Evolutionary conservation across 2,888 invertebrate species (phyloP).

Genomic region (Phyllotreta striolata): DNA sequence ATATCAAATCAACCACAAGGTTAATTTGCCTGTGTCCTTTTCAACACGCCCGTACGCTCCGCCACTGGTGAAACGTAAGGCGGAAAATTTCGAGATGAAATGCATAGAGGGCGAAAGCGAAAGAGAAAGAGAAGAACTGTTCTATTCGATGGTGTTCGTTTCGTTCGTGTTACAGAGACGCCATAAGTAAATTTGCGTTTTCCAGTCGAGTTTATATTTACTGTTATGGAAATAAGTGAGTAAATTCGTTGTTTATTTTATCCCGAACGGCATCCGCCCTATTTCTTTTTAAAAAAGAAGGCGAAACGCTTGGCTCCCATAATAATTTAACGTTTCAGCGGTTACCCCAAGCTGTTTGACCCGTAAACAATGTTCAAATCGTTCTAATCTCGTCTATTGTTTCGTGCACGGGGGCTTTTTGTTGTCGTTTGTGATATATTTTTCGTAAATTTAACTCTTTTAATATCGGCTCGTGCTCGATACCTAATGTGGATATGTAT

Average conservation of each 20-base stretch:
- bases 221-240: conserved; percentile 52
- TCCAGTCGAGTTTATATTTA: conserved; percentile 44
- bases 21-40: too few relatives aligned
- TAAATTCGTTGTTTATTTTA: conserved; percentile 30
- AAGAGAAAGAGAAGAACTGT: conserved; percentile 18
- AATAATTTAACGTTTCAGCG: conserved; percentile 35
- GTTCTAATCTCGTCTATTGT: conserved; percentile 9
- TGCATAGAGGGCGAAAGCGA: conserved; percentile 15
- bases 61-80: conserved; percentile 6
- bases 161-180: conserved; percentile 46
- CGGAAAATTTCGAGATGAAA: conserved; percentile 15
- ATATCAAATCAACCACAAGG: too few relatives aligned
- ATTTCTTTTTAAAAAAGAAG: conserved; percentile 1
- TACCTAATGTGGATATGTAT: too few relatives aligned
- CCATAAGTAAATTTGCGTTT: conserved; percentile 54
- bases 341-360: conserved; percentile 54
- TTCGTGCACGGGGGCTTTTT: conserved; percentile 12
- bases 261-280: conserved; percentile 9
- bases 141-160: conserved; percentile 18
- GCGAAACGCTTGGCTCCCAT: conserved; percentile 31
- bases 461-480: too few relatives aligned
- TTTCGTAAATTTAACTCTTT: too few relatives aligned
- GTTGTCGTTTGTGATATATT: neutral
- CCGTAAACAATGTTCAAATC: conserved; percentile 42
- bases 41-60: neutral